Percentiles rank a stretch among this genome's conserved stretches.
These are phyloP conservation scores for Echeneis naucrates DNA, from an alignment of 2,797 vertebrate species.

Conservation along the genomic window DNA sequence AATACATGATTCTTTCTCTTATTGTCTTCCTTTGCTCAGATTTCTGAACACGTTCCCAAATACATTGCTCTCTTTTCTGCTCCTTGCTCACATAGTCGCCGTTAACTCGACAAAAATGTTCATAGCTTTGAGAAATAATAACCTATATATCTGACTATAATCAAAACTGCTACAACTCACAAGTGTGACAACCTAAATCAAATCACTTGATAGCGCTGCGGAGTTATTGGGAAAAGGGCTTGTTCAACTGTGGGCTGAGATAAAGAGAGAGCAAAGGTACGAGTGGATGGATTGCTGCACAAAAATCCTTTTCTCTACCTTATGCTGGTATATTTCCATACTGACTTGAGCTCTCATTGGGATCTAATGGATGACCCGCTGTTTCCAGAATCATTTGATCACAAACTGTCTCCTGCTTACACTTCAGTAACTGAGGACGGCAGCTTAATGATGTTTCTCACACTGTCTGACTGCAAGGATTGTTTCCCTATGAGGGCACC, in stretches of 20 bases:
- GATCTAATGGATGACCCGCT: slow-evolving; percentile 38
- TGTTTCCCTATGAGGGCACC: not conserved
- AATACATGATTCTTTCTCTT: slow-evolving; percentile 35
- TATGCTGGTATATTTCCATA: not conserved
- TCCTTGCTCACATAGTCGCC: slow-evolving; percentile 31
- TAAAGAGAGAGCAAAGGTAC: not conserved
- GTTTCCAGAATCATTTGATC: slow-evolving; percentile 49
- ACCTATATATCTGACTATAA: slow-evolving; percentile 47
- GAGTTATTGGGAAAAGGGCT: slow-evolving; percentile 4
- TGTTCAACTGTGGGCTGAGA: slow-evolving; percentile 5
- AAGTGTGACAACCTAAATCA: slow-evolving; percentile 39
- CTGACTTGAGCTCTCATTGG: slow-evolving; percentile 14
- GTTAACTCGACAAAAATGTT: slow-evolving; percentile 22
- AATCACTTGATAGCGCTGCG: slow-evolving; percentile 35
- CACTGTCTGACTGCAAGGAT: slow-evolving; percentile 13
- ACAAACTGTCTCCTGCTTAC: slow-evolving; percentile 4
- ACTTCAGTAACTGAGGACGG: slow-evolving; percentile 1
- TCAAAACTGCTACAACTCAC: slow-evolving; percentile 39
- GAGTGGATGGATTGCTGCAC: slow-evolving; percentile 27
- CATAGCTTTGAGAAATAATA: slow-evolving; percentile 43
- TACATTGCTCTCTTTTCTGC: slow-evolving; percentile 10
- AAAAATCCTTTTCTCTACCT: slow-evolving; percentile 19
- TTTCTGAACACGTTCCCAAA: slow-evolving; percentile 39
- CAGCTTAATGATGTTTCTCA: slow-evolving; percentile 20
- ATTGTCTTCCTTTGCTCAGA: slow-evolving; percentile 27